Base-by-base conservation (phyloP, 2,113 vertebrate species). In the Datnioides undecimradiatus region DNA sequence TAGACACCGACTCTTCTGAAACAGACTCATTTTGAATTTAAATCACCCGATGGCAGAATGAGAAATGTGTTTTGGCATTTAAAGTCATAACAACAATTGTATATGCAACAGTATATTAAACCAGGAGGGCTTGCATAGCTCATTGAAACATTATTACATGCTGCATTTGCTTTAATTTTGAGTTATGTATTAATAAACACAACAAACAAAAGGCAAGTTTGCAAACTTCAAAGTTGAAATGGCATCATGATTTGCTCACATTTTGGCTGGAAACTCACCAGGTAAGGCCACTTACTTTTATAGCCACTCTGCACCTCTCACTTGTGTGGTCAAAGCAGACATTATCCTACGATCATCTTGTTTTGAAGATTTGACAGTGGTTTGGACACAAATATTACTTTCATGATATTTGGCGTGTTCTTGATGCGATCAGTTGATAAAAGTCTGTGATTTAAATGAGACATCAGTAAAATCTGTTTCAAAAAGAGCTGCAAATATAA, bases 1-100 rank as follows among this genome's bases (percentile, higher is more conserved):
- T 90, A 86, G 86, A 85, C 64, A 68, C 34, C 6, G n/a, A 76
- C 77, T 64, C 66, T 79, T 80, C 71, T 51, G 70, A 73, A 80
- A 72, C 46, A 73, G 40, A 65, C 65, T 60, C 70, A 27, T 54
- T 58, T 45, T 87, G 83, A 85, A 88, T 87, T 79, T 71, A 86
- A 91, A 90, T 85, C 62, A 77, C 79, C 66, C 36, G 11, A 69
- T 25, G 68, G 43, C 83, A 76, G 19, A 60, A 54, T 73, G 75
- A 80, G n/a, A 85, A 80, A 90, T 73, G 69, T 68, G 48, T 85
- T 72, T 82, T 64, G 33, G 23, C 31, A 21, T 80, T 83, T 76
- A 72, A 87, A 75, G 81, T 73, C 74, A 64, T 82, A 68, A 83
- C 73, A 77, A n/a, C 45, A 59, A 38, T 16, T 64, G 51, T 34